Evolutionary conservation across 1,140 invertebrate genomes (phyloP), one percentile per base, ranked within the genome.

Genomic region (Musca domestica): DNA sequence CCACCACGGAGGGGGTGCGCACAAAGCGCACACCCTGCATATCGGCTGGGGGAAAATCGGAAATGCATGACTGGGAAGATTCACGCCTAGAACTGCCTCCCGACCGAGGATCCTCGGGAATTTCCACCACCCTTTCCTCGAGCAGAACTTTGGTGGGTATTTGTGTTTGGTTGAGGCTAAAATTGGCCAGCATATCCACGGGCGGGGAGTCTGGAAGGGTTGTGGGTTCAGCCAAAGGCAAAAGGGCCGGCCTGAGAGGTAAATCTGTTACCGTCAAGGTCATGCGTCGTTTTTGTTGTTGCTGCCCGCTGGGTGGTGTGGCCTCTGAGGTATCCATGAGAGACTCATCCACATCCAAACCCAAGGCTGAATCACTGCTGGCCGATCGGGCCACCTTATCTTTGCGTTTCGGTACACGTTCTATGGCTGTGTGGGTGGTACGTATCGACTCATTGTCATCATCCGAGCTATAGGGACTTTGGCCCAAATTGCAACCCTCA

Each of bases 1-100:
- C 90, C 3, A 94, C 91, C 17, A 94, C 91, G 19, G 90, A 92
- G 0, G 92, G 91, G 0, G 91, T 92, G 30, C 91, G 80, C 75
- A 90, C 90, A 72, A 87, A 90, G 1, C 90, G 83, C 14, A 64
- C 51, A 22, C 72, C 76, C 1, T 74, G 75, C 70, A 72, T 58
- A 23, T 81, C 78, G 15, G 58, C 66, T 2, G 30, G 5, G 0
- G 30, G 41, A 25, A 34, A 67, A 47, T 73, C 72, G 41, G 76
- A 79, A 51, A 74, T 61, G 56, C 72, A 76, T 47, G 77, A 81
- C 41, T 79, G 76, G 7, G 77, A 76, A 20, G 79, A 80, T 6
- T 81, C 79, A 17, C 80, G 79, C 2, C 80, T 69, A 64, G 61
- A 69, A 25, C 49, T 70, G 6, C 46, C 30, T 27, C 58, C 41